A percentile compares a stretch with the other conserved stretches of the same genome.
These are phyloP conservation scores for Microctonus hyperodae DNA, from an alignment of 2,888 invertebrate genomes.

Conservation along the genomic window DNA sequence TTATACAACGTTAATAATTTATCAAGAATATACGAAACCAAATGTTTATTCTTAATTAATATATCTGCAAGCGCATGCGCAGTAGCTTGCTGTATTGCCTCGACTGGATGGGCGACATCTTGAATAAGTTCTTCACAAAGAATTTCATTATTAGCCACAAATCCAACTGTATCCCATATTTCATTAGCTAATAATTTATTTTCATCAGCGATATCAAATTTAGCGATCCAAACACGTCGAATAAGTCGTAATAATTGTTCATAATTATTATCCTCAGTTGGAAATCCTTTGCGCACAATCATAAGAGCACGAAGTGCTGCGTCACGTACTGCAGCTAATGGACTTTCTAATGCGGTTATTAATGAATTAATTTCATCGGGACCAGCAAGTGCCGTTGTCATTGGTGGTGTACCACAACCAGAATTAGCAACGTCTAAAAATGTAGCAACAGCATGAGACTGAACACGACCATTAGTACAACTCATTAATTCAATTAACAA, in stretches of 20 bases:
- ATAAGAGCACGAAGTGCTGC: slow-evolving; percentile 78
- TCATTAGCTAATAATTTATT: slow-evolving; percentile 72
- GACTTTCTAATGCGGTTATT: slow-evolving; percentile 75
- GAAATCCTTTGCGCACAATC: slow-evolving; percentile 71
- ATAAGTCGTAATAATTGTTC: slow-evolving; percentile 70
- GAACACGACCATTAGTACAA: slow-evolving; percentile 73
- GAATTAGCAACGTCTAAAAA: slow-evolving; percentile 81
- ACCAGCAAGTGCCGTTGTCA: slow-evolving; percentile 67
- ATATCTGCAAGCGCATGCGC: slow-evolving; percentile 80
- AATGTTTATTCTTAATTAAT: slow-evolving; percentile 66
- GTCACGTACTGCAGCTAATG: slow-evolving; percentile 76
- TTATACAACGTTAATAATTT: slow-evolving; percentile 77
- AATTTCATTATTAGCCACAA: slow-evolving; percentile 65
- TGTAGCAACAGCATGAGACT: slow-evolving; percentile 81
- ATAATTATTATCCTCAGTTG: slow-evolving; percentile 68
- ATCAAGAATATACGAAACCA: slow-evolving; percentile 69
- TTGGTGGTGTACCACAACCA: slow-evolving; percentile 72
- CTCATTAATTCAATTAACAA: slow-evolving; percentile 81
- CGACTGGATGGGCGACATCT: slow-evolving; percentile 82
- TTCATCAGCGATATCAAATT: slow-evolving; percentile 79
- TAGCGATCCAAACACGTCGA: slow-evolving; percentile 83
- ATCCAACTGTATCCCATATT: slow-evolving; percentile 69
- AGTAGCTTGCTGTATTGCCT: slow-evolving; percentile 83
- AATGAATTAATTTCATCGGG: slow-evolving; percentile 79
- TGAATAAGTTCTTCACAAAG: slow-evolving; percentile 69